phyloP scores from a whole-genome alignment of 1,140 invertebrate genomes.

The Trichogramma pretiosum region DNA sequence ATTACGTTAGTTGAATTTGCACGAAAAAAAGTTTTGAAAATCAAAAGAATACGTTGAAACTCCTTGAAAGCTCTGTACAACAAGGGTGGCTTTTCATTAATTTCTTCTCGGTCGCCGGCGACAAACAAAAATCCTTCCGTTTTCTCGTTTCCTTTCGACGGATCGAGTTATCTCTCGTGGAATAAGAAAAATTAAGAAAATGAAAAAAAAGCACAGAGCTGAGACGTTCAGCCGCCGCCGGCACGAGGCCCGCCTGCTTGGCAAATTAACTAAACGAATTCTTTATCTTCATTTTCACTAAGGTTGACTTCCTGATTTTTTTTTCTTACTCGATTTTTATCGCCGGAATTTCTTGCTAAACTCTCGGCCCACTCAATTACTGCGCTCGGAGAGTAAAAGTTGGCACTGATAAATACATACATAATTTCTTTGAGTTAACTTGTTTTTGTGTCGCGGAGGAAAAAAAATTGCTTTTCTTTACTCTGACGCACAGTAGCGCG shows the following conservation, averaged over 20 bases:
- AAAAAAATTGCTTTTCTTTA: slow-evolving; percentile 22
- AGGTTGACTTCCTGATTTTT: slow-evolving; percentile 10
- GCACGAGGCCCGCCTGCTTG: slow-evolving; percentile 4
- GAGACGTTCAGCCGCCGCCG: neutral
- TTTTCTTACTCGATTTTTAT: slow-evolving; percentile 5
- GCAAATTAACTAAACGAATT: slow-evolving; percentile 18
- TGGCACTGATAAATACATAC: too few relatives aligned
- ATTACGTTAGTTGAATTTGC: too few relatives aligned
- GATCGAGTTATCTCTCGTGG: slow-evolving; percentile 15
- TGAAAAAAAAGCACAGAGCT: slow-evolving; percentile 14
- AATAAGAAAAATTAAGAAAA: slow-evolving; percentile 18
- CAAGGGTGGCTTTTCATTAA: too few relatives aligned
- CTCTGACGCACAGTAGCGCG: too few relatives aligned
- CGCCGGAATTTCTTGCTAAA: neutral
- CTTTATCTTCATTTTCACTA: slow-evolving; percentile 10
- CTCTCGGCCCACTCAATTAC: too few relatives aligned
- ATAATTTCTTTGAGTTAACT: too few relatives aligned
- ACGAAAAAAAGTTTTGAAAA: too few relatives aligned
- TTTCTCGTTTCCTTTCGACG: neutral
- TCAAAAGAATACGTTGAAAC: too few relatives aligned
- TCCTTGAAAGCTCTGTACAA: too few relatives aligned
- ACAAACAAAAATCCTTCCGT: slow-evolving; percentile 7
- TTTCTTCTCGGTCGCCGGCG: slow-evolving; percentile 15
- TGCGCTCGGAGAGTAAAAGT: too few relatives aligned
- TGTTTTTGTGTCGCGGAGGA: slow-evolving; percentile 8